Conservation (phyloP, 2,113 vertebrate species). For the Mellivora capensis region DNA sequence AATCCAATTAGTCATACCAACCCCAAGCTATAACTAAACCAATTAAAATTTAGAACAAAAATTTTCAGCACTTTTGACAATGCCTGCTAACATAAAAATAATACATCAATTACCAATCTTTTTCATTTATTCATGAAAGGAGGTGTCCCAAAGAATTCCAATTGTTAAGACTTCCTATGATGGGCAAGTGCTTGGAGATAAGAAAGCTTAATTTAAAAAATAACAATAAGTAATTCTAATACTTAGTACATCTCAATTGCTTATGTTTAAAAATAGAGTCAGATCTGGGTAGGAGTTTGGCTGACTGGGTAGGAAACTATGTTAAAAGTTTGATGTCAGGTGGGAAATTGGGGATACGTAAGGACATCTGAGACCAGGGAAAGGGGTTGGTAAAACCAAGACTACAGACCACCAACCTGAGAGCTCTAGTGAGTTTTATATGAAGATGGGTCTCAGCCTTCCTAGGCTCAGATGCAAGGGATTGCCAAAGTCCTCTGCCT, state of each 20-base stretch:
- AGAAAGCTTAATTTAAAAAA: background rate
- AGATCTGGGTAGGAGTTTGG: background rate
- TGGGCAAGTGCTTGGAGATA: background rate
- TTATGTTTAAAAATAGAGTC: background rate
- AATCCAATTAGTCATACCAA: slow-evolving; percentile 9
- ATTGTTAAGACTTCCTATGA: background rate
- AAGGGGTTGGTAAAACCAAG: background rate
- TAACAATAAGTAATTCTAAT: background rate
- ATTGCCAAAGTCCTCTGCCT: background rate
- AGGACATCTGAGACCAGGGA: background rate
- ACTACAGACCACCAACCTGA: background rate
- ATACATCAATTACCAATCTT: background rate
- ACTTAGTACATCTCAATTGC: background rate
- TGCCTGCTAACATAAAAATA: background rate
- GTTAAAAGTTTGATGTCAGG: background rate
- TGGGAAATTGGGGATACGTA: background rate
- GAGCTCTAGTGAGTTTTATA: background rate
- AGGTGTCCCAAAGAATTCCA: background rate
- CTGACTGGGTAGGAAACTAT: background rate
- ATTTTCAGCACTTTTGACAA: background rate
- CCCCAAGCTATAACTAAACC: background rate
- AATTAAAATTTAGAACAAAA: background rate
- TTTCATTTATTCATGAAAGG: background rate
- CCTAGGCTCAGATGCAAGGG: background rate
- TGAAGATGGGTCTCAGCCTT: background rate